Base-by-base conservation (phyloP, 2,888 invertebrate genomes). In the Drosophila multiciliata region DNA sequence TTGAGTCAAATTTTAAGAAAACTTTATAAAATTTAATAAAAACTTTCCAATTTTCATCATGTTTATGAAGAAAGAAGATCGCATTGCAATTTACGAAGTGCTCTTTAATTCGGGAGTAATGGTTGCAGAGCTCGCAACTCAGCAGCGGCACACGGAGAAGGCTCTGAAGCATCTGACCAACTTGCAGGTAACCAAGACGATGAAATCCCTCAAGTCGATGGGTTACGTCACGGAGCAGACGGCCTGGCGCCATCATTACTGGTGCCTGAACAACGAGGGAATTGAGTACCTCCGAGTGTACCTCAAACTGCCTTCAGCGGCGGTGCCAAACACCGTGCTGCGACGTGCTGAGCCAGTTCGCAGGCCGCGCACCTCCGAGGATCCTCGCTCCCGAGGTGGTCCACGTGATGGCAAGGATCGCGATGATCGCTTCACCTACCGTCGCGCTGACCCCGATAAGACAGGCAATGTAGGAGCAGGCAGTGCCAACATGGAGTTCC, bases 201-300 rank as follows among this genome's bases (percentile, higher is more conserved):
- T 78, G 76, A 50, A 80, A 15, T 71, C 66, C 6, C 63, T 78
- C 8, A 50, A 64, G 50, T 71, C 66, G 8, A 71, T 61, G 20
- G 71, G 80, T 32, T 71, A 59, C 29, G 77, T 78, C 36, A 36
- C 64, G 42, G 70, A 80, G 57, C 66, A 70, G 38, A 11, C 20
- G 8, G 76, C 66, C 42, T 71, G 78, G 71, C 76, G 71, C 32
- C 66, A 78, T 29, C 66, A 33, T 17, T 80, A 75, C 52, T 78
- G 80, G 77, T 59, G 64, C 12, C 38, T 78, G 36, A 80, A 66
- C 54, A 75, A 78, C 58, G 64, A 64, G 1, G 77, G 77, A 29
- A 71, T 80, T 35, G 71, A 80, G 48, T 75, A 23, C 29, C 48
- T 78, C 29, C 38, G 76, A 0, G 29, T 17, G 12, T 70, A 65